phyloP scores from a whole-genome alignment of 2,888 invertebrate genomes.

The Hedychridium roseum region DNA sequence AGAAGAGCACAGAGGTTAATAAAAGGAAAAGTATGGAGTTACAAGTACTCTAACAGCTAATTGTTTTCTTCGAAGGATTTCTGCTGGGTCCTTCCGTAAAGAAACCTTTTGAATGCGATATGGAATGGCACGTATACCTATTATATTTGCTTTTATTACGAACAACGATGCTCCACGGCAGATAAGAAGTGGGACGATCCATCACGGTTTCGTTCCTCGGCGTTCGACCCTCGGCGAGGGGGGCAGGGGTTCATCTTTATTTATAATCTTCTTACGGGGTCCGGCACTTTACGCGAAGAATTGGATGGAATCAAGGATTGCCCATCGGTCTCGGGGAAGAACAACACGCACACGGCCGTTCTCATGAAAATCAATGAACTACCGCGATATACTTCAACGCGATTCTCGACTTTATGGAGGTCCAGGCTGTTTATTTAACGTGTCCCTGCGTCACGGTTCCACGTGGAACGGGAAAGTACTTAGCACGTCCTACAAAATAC shows the following conservation, averaged over 20 bases:
- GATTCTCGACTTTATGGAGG: conserved; percentile 18
- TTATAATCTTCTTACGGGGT: conserved; percentile 33
- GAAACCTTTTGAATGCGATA: too few species aligned
- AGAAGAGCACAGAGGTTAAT: too few species aligned
- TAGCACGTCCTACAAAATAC: too few species aligned
- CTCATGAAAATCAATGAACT: conserved; percentile 52
- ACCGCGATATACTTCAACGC: conserved; percentile 17
- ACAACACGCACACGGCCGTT: conserved; percentile 18
- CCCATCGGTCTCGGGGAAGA: conserved; percentile 35
- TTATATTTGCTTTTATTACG: neutral
- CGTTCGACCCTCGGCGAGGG: neutral
- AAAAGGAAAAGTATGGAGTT: too few species aligned
- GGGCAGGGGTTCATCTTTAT: conserved; percentile 43
- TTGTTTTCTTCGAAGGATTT: too few species aligned
- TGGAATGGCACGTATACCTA: too few species aligned
- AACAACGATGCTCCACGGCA: neutral
- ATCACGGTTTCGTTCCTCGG: neutral
- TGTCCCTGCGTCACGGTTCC: conserved; percentile 15
- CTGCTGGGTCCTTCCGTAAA: too few species aligned
- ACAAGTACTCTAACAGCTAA: too few species aligned
- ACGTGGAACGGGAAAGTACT: too few species aligned
- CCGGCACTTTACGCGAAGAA: conserved; percentile 27
- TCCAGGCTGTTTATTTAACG: conserved; percentile 26
- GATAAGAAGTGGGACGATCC: neutral
- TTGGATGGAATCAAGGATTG: conserved; percentile 36